Conservation (phyloP, 2,888 invertebrate genomes). For the Opisthograptis luteolata region DNA sequence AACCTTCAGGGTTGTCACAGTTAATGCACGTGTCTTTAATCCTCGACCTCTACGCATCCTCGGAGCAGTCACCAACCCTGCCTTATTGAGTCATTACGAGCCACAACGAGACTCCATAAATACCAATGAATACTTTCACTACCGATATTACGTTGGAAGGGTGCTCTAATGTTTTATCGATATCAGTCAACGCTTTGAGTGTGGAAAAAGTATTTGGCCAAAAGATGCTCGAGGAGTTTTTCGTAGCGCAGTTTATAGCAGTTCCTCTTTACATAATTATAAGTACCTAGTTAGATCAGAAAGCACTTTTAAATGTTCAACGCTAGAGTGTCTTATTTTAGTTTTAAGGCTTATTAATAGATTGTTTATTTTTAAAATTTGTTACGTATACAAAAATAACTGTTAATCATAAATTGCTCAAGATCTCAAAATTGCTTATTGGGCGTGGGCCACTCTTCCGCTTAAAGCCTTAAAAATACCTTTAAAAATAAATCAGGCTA, state of each 20-base stretch:
- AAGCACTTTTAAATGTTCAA: no score
- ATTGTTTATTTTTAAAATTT: no score
- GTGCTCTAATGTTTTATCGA: slow-evolving; percentile 38
- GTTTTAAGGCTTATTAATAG: no score
- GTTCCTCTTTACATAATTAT: no score
- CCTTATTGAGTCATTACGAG: slow-evolving; percentile 40
- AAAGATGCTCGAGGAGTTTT: slow-evolving; percentile 6
- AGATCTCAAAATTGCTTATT: no score
- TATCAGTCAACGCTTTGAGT: slow-evolving; percentile 21
- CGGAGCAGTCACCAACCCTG: slow-evolving; percentile 25
- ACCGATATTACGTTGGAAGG: slow-evolving; percentile 30
- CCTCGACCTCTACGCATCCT: slow-evolving; percentile 33
- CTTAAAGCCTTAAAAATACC: no score
- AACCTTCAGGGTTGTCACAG: slow-evolving; percentile 35
- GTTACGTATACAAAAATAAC: no score
- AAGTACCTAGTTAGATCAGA: not conserved
- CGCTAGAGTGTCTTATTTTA: no score
- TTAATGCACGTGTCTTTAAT: slow-evolving; percentile 18
- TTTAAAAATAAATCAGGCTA: no score
- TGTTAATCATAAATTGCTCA: no score
- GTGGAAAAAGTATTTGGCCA: slow-evolving; percentile 17
- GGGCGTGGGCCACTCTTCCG: no score
- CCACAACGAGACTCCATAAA: slow-evolving; percentile 35
- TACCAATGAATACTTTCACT: slow-evolving; percentile 37
- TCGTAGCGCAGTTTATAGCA: slow-evolving; percentile 5